Percentiles rank a stretch among this genome's conserved stretches.
These are phyloP conservation scores for Cristatella mucedo DNA, from an alignment of 2,888 invertebrate genomes.

Conservation along the genomic window DNA sequence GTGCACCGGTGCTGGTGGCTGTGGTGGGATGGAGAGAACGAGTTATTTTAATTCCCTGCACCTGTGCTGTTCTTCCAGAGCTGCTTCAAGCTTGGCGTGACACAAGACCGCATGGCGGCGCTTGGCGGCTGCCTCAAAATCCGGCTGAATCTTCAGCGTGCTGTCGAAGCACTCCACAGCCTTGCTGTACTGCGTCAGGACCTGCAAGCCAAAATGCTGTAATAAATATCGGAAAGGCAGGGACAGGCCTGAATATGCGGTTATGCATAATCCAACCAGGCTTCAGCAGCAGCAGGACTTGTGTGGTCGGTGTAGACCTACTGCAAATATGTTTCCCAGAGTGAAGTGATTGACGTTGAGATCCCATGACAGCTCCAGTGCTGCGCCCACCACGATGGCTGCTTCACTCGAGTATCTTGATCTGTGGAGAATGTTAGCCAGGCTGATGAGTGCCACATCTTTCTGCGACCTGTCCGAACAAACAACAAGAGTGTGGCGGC, in stretches of 20 bases:
- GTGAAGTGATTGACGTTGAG: constrained; percentile 44
- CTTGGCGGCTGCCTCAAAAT: constrained; percentile 47
- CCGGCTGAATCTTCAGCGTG: constrained; percentile 49
- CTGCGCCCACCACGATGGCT: constrained; percentile 53
- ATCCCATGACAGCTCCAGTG: constrained; percentile 53
- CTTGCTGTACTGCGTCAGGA: constrained; percentile 49
- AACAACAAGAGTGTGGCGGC: no score
- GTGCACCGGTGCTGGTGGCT: no score
- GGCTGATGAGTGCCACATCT: constrained; percentile 55
- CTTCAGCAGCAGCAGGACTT: no score
- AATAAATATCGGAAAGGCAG: no score
- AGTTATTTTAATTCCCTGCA: constrained; percentile 38
- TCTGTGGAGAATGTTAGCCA: constrained; percentile 57
- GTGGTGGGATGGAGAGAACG: no score
- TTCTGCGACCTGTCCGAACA: constrained; percentile 47
- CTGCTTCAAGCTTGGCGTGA: constrained; percentile 49
- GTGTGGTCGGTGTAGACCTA: constrained; percentile 22
- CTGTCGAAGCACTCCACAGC: constrained; percentile 53
- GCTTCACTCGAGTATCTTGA: constrained; percentile 53
- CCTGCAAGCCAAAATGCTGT: constrained; percentile 18
- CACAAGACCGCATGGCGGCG: constrained; percentile 53
- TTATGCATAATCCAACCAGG: no score
- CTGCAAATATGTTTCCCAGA: constrained; percentile 57
- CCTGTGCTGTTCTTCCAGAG: constrained; percentile 50
- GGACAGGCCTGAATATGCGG: no score